Conservation (phyloP, 2,888 invertebrate species). For the Lithophane socia region DNA sequence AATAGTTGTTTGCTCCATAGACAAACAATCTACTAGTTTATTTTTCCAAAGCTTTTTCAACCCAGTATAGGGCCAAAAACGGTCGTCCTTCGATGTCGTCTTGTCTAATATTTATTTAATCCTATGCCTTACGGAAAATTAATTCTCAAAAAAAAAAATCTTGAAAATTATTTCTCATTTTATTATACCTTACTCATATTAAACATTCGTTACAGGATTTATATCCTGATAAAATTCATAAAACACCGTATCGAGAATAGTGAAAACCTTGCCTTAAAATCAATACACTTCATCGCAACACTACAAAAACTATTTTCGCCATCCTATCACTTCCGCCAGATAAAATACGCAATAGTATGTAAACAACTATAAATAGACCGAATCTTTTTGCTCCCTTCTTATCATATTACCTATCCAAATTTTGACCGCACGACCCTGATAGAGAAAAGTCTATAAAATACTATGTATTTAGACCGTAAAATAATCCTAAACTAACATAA, state of each 20-base stretch:
- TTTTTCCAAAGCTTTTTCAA: neutral
- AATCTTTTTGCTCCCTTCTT: neutral
- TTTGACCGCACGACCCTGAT: neutral
- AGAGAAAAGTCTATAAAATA: neutral
- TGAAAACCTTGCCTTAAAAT: constrained; percentile 22
- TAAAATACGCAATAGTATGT: constrained; percentile 2
- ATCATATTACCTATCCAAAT: neutral
- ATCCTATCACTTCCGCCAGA: neutral
- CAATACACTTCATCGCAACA: neutral
- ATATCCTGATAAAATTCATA: neutral
- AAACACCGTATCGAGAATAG: constrained; percentile 8
- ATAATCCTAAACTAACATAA: neutral
- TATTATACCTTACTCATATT: neutral
- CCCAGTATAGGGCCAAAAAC: neutral
- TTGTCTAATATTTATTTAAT: neutral
- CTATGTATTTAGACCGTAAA: neutral
- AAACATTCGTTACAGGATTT: neutral
- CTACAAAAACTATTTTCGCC: neutral
- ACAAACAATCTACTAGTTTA: too few relatives aligned
- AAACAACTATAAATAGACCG: constrained; percentile 19
- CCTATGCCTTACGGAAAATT: too few relatives aligned
- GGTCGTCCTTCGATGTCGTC: neutral
- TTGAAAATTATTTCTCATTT: too few relatives aligned
- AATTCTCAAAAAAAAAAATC: too few relatives aligned
- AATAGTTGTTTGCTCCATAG: too few relatives aligned